phyloP scores from a whole-genome alignment of 1,140 invertebrate genomes.

The Drosophila insularis region DNA sequence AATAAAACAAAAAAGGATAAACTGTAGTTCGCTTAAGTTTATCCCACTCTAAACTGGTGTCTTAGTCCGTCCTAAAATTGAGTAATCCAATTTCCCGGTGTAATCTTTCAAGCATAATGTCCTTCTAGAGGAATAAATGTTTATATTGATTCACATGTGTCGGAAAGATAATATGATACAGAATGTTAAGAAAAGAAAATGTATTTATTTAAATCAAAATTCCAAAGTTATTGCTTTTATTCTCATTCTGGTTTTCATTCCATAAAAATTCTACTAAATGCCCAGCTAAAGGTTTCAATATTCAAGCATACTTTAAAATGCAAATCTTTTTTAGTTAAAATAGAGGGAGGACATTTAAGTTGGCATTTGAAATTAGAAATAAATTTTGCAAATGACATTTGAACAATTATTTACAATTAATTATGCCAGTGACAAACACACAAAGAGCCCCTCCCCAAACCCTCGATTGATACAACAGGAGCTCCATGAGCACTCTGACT shows the following conservation, averaged over 20 bases:
- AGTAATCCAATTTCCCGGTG: neutral
- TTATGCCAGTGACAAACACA: slow-evolving; percentile 53
- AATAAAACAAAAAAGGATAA: too few relatives aligned
- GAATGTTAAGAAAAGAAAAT: too few relatives aligned
- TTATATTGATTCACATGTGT: too few relatives aligned
- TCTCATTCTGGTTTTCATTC: too few relatives aligned
- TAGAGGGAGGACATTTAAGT: slow-evolving; percentile 22
- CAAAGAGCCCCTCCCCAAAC: neutral
- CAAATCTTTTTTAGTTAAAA: slow-evolving; percentile 3
- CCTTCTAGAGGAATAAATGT: too few relatives aligned
- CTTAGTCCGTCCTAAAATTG: neutral
- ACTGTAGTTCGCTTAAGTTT: too few relatives aligned
- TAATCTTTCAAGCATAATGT: neutral
- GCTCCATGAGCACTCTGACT: neutral
- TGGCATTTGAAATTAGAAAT: slow-evolving; percentile 60
- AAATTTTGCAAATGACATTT: slow-evolving; percentile 65
- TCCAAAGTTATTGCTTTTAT: too few relatives aligned
- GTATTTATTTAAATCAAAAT: too few relatives aligned
- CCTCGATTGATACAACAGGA: neutral
- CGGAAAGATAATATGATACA: too few relatives aligned
- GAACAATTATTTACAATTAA: slow-evolving; percentile 77
- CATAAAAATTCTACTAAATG: too few relatives aligned
- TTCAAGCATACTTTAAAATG: neutral
- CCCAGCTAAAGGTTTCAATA: neutral
- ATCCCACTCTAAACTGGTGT: neutral